Evolutionary conservation across 2,113 vertebrate genomes (phyloP).

Genomic region (Dicentrarchus labrax): DNA sequence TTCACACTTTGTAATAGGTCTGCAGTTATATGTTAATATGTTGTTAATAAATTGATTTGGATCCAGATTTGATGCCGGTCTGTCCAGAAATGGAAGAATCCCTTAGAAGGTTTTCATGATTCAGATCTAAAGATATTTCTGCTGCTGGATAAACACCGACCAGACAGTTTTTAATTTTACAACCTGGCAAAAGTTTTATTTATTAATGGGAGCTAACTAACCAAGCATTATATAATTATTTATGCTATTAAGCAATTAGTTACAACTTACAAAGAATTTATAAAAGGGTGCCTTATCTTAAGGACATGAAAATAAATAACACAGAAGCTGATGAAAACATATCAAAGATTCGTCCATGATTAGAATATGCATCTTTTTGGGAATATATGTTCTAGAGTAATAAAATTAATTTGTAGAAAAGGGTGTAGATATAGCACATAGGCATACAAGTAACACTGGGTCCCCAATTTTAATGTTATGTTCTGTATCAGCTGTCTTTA

Average conservation of each 20-base stretch:
- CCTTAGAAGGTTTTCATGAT: neutral
- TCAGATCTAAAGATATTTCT: neutral
- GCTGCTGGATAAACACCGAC: neutral
- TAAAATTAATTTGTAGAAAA: neutral
- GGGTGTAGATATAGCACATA: neutral
- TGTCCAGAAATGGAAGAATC: neutral
- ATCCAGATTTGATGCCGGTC: neutral
- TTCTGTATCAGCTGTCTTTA: neutral
- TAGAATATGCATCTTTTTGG: neutral
- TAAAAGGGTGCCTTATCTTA: neutral
- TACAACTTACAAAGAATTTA: neutral
- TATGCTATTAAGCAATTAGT: neutral
- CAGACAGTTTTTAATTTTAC: neutral
- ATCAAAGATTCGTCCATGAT: neutral
- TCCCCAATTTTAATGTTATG: neutral
- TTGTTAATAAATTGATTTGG: conserved; percentile 1
- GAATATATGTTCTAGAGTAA: neutral
- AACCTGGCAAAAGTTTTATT: neutral
- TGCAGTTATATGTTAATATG: neutral
- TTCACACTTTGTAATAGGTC: conserved; percentile 2
- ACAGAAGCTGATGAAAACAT: neutral
- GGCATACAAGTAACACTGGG: neutral
- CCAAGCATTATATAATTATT: neutral
- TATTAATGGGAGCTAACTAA: neutral
- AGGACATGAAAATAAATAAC: neutral